phyloP scores from a whole-genome alignment of 1,140 invertebrate species.

The Antheraea pernyi region DNA sequence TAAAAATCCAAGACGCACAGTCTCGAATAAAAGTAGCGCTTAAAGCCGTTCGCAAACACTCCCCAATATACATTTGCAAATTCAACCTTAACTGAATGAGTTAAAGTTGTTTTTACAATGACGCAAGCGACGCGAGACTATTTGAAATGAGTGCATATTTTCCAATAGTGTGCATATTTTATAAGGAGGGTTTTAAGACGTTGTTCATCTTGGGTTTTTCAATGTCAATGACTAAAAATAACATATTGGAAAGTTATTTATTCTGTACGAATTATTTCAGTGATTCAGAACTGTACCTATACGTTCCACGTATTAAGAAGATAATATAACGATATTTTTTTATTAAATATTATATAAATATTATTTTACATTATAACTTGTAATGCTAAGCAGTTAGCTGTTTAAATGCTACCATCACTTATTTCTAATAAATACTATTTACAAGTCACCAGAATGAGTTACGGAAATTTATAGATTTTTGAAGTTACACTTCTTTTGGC shows the following conservation, averaged over 20 bases:
- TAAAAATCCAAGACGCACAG: too few relatives aligned
- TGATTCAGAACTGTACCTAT: conserved; percentile 31
- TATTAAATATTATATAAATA: conserved; percentile 73
- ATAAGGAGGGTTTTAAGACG: too few relatives aligned
- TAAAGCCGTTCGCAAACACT: too few relatives aligned
- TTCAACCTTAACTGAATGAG: too few relatives aligned
- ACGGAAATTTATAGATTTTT: conserved; percentile 17
- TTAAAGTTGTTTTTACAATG: too few relatives aligned
- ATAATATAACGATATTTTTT: conserved; percentile 57
- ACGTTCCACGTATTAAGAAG: conserved; percentile 64
- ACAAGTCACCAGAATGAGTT: conserved; percentile 70
- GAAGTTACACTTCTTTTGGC: too few relatives aligned
- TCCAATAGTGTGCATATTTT: too few relatives aligned
- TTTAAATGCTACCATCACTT: conserved; percentile 69
- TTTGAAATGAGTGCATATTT: too few relatives aligned
- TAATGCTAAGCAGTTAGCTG: conserved; percentile 61
- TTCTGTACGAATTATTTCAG: conserved; percentile 22
- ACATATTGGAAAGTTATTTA: conserved; percentile 21
- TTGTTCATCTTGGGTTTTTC: too few relatives aligned
- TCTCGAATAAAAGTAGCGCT: too few relatives aligned
- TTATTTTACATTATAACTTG: conserved; percentile 73
- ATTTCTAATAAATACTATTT: conserved; percentile 76
- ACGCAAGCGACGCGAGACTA: too few relatives aligned
- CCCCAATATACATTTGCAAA: too few relatives aligned
- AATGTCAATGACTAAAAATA: conserved; percentile 39